Percentiles rank a stretch among this genome's conserved stretches.
phyloP scores from a whole-genome alignment of 2,113 vertebrate genomes.

The Lepisosteus osseus region DNA sequence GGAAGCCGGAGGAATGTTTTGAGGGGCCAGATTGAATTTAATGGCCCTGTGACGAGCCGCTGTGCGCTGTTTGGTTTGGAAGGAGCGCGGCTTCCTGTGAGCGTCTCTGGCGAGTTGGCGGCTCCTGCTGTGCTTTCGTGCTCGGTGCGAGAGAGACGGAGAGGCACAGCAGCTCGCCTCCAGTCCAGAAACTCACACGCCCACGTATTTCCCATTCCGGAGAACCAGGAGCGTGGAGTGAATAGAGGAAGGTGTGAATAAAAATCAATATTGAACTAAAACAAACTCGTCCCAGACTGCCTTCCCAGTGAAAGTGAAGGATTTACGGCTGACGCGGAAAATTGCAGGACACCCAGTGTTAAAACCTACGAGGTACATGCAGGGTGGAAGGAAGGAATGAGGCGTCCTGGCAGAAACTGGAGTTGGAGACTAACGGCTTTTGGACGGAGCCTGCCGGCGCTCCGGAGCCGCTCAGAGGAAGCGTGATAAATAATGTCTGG shows the following conservation, averaged over 20 bases:
- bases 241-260: not conserved
- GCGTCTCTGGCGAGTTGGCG: not conserved
- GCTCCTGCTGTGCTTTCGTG: not conserved
- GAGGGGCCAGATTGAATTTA: conserved; percentile 6
- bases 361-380: too few species aligned
- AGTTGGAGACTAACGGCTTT: not conserved
- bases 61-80: not conserved
- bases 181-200: not conserved
- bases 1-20: conserved; percentile 11
- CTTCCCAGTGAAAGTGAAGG: too few species aligned
- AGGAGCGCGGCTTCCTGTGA: not conserved
- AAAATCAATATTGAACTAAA: too few species aligned
- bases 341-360: too few species aligned
- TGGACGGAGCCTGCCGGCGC: not conserved
- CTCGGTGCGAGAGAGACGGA: not conserved
- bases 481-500: conserved; percentile 9
- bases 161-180: not conserved
- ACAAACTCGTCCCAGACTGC: too few species aligned
- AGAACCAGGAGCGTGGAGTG: not conserved
- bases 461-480: not conserved
- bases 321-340: too few species aligned
- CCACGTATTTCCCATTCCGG: not conserved
- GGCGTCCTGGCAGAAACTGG: not conserved
- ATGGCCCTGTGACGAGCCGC: not conserved
- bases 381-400: not conserved